Evolutionary conservation across 2,888 invertebrate species (phyloP).

Genomic region (Philereme transversata): DNA sequence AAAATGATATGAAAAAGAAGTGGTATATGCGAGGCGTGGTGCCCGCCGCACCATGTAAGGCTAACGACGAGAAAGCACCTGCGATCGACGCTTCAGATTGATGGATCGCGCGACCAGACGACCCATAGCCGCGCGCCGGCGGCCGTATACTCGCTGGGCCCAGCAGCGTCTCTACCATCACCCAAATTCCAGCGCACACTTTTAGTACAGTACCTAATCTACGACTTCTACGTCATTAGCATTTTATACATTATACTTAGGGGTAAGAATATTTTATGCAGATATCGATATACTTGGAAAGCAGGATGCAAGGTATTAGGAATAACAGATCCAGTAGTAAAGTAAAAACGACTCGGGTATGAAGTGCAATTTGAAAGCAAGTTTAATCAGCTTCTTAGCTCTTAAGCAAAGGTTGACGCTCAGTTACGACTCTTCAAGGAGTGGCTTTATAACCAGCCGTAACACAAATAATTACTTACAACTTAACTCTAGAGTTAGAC

Average conservation of each 20-base stretch:
- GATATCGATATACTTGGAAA: constrained; percentile 13
- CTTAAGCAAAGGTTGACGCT: constrained; percentile 36
- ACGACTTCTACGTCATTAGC: not conserved
- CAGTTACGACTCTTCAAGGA: constrained; percentile 43
- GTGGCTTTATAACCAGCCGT: constrained; percentile 46
- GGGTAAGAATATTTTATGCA: constrained; percentile 5
- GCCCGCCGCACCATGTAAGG: constrained; percentile 75
- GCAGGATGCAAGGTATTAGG: constrained; percentile 22
- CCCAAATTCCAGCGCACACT: constrained; percentile 11
- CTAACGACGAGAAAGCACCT: constrained; percentile 83
- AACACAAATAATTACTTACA: constrained; percentile 49
- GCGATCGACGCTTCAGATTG: constrained; percentile 74
- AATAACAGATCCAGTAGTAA: constrained; percentile 21
- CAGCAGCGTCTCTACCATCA: constrained; percentile 24
- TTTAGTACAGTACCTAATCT: constrained; percentile 3
- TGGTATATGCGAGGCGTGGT: constrained; percentile 77
- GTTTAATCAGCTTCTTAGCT: constrained; percentile 33
- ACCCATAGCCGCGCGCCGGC: constrained; percentile 36
- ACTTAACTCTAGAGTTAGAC: constrained; percentile 51
- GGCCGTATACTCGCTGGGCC: constrained; percentile 34
- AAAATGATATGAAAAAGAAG: constrained; percentile 82
- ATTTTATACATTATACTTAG: constrained; percentile 14
- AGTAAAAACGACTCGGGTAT: constrained; percentile 22
- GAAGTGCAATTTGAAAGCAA: constrained; percentile 34
- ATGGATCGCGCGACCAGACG: constrained; percentile 61